Evolutionary conservation across 2,113 vertebrate genomes (phyloP).

Genomic region (Symphodus melops): DNA sequence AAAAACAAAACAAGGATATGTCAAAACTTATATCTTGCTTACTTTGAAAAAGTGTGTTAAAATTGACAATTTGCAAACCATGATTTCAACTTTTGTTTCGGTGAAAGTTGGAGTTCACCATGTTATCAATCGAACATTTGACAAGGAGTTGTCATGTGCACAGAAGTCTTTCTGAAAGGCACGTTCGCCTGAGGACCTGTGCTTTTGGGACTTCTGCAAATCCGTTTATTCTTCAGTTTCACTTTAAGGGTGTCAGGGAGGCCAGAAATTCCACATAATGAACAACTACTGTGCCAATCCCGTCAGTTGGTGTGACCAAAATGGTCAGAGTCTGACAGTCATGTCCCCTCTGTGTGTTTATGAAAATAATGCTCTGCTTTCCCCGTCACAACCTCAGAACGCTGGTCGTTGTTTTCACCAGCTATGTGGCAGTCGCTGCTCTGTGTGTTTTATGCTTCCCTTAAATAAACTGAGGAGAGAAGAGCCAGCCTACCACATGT

Average conservation of each 20-base stretch:
- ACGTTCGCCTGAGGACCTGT: slow-evolving; percentile 28
- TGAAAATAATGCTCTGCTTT: slow-evolving; percentile 75
- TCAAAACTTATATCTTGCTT: background rate
- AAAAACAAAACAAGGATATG: too few relatives aligned
- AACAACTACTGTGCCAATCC: slow-evolving; percentile 78
- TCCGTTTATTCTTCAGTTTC: slow-evolving; percentile 79
- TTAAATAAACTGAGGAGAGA: slow-evolving; percentile 82
- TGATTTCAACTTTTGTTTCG: too few relatives aligned
- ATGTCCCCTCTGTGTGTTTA: slow-evolving; percentile 78
- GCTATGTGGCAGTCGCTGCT: slow-evolving; percentile 69
- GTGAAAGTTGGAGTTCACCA: too few relatives aligned
- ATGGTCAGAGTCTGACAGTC: slow-evolving; percentile 79
- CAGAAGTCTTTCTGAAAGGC: slow-evolving; percentile 39
- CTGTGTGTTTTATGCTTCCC: slow-evolving; percentile 77
- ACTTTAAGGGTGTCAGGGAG: slow-evolving; percentile 78
- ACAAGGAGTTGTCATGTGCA: background rate
- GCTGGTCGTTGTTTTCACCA: slow-evolving; percentile 72
- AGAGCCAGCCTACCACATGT: slow-evolving; percentile 71
- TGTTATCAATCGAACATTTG: background rate
- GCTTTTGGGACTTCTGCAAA: slow-evolving; percentile 74
- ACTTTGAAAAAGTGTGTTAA: background rate
- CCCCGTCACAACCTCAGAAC: slow-evolving; percentile 79
- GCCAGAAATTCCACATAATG: slow-evolving; percentile 84
- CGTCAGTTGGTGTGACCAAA: slow-evolving; percentile 81
- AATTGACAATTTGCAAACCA: too few relatives aligned